Base-by-base conservation (phyloP, 2,888 invertebrate species). In the Drosophila tanythrix region DNA sequence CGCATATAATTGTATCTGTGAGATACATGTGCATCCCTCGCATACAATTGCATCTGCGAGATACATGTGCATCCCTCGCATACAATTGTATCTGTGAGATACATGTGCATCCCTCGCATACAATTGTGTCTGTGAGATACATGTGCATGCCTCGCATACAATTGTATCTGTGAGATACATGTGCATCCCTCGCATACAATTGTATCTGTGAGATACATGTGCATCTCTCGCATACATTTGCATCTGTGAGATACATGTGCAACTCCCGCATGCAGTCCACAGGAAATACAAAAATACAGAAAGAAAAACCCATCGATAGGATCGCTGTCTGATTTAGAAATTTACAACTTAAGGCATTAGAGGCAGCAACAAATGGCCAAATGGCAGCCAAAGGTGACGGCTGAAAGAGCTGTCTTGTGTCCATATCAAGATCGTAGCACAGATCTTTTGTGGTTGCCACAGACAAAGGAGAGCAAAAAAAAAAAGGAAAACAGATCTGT, bases 381-480 rank as follows among this genome's bases (percentile, higher is more conserved):
- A 63, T 38, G 33, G n/a, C 3, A 33, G 31, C 31, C 15, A 56
- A 13, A 56, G 18, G 8, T 18, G 55, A 36, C 46, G 25, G 3
- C 15, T 46, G 18, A 27, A 11, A 18, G 18, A 18, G 36, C 55
- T 38, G 67, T 25, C 57, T 72, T 71, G 67, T 59, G 67, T 72
- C 76, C 68, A 73, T 72, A 81, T 82, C 74, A 62, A 61, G 68
- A 75, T 64, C 66, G 70, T 55, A 72, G 52, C 36, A 55, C 36
- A 36, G 84, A 84, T 87, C 82, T 80, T 51, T 87, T 83, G 88
- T 80, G 88, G 88, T 87, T 76, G 71, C 52, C 60, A 70, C 27
- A 40, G 57, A 75, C 72, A 83, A 60, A 57, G 70, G 35, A 29
- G 58, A 58, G 56, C 60, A 35, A 43, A 27, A 51, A 52, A 35